Evolutionary conservation across 2,113 vertebrate species (phyloP).

Genomic region (Laticauda laticaudata): DNA sequence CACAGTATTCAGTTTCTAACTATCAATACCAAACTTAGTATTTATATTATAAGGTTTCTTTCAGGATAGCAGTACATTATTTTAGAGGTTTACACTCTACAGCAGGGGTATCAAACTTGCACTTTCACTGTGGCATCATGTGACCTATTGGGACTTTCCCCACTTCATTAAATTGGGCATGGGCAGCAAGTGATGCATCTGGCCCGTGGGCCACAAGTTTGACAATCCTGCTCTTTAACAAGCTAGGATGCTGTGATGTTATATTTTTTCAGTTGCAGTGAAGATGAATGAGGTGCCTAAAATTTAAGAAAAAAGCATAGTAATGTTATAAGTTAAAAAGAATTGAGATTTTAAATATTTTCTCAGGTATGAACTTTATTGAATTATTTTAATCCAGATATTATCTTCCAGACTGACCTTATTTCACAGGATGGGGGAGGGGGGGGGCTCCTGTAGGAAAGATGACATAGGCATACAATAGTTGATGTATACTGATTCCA

Average conservation of each 20-base stretch:
- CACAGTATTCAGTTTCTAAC: background rate
- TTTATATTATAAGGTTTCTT: background rate
- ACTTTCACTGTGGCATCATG: too few relatives aligned
- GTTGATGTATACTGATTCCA: background rate
- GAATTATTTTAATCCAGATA: background rate
- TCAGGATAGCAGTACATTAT: background rate
- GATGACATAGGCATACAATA: background rate
- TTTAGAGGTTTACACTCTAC: background rate
- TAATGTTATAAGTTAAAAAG: background rate
- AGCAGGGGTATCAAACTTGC: too few relatives aligned
- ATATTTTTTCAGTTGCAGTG: background rate
- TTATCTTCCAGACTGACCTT: background rate
- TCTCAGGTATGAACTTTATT: background rate
- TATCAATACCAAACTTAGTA: background rate
- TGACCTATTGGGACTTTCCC: too few relatives aligned
- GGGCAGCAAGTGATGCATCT: too few relatives aligned
- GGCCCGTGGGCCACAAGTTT: too few relatives aligned
- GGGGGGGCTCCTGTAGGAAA: background rate
- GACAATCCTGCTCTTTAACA: too few relatives aligned
- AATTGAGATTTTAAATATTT: background rate
- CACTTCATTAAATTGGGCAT: too few relatives aligned
- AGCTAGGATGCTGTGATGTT: background rate
- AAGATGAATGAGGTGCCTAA: background rate
- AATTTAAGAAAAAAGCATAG: background rate
- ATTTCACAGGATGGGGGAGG: background rate